Evolutionary conservation across 2,113 vertebrate species (phyloP).

Genomic region (Protobothrops flavoviridis): DNA sequence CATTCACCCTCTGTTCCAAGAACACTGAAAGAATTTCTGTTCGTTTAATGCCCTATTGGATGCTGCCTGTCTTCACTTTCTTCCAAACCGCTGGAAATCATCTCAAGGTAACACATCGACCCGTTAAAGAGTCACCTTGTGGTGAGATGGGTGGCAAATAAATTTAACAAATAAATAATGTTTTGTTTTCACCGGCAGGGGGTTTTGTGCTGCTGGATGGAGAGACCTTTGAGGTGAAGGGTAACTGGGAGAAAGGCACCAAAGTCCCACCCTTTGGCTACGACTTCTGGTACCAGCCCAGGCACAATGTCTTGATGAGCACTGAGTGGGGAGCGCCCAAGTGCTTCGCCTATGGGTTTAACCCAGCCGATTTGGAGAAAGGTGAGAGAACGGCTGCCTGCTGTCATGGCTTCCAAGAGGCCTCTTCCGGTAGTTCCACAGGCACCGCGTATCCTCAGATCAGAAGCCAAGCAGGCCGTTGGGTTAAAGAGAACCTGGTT

Average conservation of each 20-base stretch:
- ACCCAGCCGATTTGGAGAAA: conserved; percentile 74
- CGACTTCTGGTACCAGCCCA: conserved; percentile 96
- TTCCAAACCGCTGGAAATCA: neutral
- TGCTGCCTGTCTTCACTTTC: neutral
- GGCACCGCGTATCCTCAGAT: neutral
- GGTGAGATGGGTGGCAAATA: neutral
- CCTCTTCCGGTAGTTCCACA: neutral
- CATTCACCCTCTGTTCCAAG: neutral
- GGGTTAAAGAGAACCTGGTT: neutral
- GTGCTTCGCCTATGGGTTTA: conserved; percentile 74
- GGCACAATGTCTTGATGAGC: conserved; percentile 93
- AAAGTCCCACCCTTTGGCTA: conserved; percentile 77
- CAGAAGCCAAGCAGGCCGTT: neutral
- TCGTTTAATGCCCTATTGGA: neutral
- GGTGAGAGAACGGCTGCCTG: conserved; percentile 61
- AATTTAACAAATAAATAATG: neutral
- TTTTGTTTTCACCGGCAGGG: conserved; percentile 61
- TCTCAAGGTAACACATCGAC: no score
- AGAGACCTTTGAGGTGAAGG: conserved; percentile 87
- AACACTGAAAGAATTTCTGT: neutral
- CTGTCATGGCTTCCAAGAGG: neutral
- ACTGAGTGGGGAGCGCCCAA: conserved; percentile 86
- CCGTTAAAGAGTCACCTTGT: neutral
- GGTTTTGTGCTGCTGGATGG: conserved; percentile 89
- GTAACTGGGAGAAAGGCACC: conserved; percentile 83